phyloP scores from a whole-genome alignment of 2,797 vertebrate species.

The Triplophysa yarkandensis region DNA sequence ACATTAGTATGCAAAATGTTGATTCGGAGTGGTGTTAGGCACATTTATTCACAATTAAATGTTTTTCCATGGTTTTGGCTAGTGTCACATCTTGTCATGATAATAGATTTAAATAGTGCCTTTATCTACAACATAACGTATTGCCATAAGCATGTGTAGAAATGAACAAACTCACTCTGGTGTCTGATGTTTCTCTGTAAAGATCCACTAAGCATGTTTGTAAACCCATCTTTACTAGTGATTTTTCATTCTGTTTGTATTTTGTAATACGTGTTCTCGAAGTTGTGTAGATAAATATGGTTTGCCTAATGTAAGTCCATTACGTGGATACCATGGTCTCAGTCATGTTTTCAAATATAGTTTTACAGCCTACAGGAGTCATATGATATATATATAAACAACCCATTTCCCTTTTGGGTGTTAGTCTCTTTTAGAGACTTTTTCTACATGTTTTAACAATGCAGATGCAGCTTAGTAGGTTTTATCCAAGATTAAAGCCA shows the following conservation, averaged over 20 bases:
- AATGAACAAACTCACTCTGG: not conserved
- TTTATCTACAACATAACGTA: constrained; percentile 2
- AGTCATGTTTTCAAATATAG: not conserved
- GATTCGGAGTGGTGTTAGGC: too few species aligned
- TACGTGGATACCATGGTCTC: not conserved
- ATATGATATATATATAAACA: constrained; percentile 1
- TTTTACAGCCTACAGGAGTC: not conserved
- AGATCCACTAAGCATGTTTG: not conserved
- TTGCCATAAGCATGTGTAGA: not conserved
- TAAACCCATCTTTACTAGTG: not conserved
- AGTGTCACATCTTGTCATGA: too few species aligned
- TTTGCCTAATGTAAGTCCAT: not conserved
- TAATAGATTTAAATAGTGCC: too few species aligned
- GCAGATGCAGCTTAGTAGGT: not conserved
- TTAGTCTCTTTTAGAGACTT: not conserved
- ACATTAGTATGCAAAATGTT: too few species aligned
- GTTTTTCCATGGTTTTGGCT: not conserved
- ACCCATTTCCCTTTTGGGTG: not conserved
- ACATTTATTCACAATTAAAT: not conserved
- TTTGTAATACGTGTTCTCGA: not conserved
- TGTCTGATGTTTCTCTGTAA: not conserved
- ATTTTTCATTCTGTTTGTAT: not conserved
- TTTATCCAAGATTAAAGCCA: too few species aligned
- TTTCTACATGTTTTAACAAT: too few species aligned
- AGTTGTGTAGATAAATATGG: not conserved